Percentiles rank a stretch among this genome's conserved stretches.
phyloP scores from a whole-genome alignment of 2,113 vertebrate species.

The Leptobrachium ailaonicum region DNA sequence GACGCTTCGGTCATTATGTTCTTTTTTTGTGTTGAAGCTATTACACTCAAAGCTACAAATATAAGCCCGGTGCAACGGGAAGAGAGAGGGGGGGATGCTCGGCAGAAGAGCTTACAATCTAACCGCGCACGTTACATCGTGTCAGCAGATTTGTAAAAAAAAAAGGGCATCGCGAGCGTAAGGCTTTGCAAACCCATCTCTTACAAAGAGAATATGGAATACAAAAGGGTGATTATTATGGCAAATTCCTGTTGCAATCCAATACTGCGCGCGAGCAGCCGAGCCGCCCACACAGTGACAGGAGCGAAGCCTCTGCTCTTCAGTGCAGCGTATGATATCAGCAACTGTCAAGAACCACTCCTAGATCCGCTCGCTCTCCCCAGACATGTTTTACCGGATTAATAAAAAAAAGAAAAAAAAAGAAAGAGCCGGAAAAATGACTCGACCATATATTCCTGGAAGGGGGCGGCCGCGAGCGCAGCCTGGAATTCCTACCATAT shows the following conservation, averaged over 20 bases:
- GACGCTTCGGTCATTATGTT: too few species aligned
- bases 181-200: background rate
- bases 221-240: background rate
- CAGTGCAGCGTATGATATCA: constrained; percentile 9
- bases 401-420: background rate
- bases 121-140: too few species aligned
- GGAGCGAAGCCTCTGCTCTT: constrained; percentile 6
- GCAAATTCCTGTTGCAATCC: background rate
- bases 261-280: background rate
- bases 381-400: constrained; percentile 46
- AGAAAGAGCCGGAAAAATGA: constrained; percentile 16
- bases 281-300: constrained; percentile 1
- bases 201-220: background rate
- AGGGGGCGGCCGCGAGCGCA: constrained; percentile 28
- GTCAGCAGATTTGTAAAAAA: too few species aligned
- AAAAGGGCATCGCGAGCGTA: background rate
- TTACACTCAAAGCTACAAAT: too few species aligned
- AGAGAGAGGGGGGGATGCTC: too few species aligned
- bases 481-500: constrained; percentile 22
- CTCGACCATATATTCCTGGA: constrained; percentile 37
- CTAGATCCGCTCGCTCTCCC: constrained; percentile 27
- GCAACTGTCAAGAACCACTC: constrained; percentile 32
- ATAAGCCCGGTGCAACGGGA: too few species aligned
- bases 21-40: too few species aligned
- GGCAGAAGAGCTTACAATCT: too few species aligned